These are phyloP conservation scores for Bombus consobrinus DNA, from an alignment of 1,140 invertebrate species.

Conservation along the genomic window DNA sequence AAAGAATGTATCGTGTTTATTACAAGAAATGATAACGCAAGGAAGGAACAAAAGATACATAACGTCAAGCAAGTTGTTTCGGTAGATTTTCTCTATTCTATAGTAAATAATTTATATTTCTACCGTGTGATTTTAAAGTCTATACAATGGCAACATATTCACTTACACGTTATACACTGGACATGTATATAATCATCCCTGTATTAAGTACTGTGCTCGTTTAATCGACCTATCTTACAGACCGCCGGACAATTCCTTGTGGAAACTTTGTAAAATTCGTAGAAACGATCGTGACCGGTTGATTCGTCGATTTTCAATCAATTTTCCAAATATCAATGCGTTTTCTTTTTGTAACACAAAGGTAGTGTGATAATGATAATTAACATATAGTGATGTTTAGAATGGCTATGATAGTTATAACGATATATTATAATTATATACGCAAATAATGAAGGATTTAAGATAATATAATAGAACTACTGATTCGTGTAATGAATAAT, in stretches of 20 bases:
- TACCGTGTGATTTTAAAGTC: conserved; percentile 48
- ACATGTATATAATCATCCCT: conserved; percentile 49
- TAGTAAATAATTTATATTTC: conserved; percentile 59
- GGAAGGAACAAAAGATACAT: background rate
- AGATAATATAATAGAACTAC: background rate
- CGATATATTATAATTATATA: background rate
- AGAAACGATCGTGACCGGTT: conserved; percentile 26
- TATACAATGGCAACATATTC: conserved; percentile 12
- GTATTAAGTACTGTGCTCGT: conserved; percentile 20
- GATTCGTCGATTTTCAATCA: background rate
- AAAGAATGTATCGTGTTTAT: background rate
- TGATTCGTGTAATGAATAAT: background rate
- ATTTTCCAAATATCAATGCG: background rate
- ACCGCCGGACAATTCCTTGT: conserved; percentile 1
- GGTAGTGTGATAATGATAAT: background rate
- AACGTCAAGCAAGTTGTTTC: background rate
- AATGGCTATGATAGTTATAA: conserved; percentile 28
- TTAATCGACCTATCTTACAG: conserved; percentile 21
- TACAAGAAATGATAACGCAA: background rate
- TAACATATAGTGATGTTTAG: background rate
- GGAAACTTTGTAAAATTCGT: conserved; percentile 6
- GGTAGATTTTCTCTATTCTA: conserved; percentile 48
- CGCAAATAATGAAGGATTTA: background rate
- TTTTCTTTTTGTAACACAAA: background rate
- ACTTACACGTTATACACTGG: conserved; percentile 33